Percentiles rank a stretch among this genome's conserved stretches.
Evolutionary conservation across 2,888 invertebrate species (phyloP).

Genomic region (Malthinus flaveolus): DNA sequence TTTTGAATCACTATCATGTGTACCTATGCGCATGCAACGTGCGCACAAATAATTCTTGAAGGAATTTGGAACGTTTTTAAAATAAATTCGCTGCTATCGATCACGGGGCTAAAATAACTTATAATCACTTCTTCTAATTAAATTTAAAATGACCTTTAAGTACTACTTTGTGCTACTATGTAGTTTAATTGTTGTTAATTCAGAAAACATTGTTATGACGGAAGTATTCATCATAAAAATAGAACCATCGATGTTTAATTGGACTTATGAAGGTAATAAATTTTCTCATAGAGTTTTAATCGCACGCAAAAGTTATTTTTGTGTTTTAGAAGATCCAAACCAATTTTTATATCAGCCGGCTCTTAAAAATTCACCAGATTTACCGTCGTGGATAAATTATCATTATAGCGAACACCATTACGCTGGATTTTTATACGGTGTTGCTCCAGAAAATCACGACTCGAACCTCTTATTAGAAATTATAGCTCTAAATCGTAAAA

Average conservation of each 20-base stretch:
- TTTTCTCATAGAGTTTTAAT: constrained; percentile 20
- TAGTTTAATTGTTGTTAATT: background rate
- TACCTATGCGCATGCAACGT: too few relatives aligned
- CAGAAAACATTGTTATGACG: constrained; percentile 65
- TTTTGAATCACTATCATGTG: too few relatives aligned
- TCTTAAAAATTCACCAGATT: constrained; percentile 75
- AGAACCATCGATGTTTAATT: constrained; percentile 78
- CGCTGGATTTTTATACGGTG: constrained; percentile 83
- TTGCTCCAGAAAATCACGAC: constrained; percentile 67
- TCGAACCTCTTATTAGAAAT: constrained; percentile 69
- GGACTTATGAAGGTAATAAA: constrained; percentile 69
- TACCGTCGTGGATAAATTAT: constrained; percentile 85
- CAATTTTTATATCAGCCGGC: constrained; percentile 77
- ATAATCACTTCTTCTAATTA: too few relatives aligned
- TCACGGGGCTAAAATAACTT: too few relatives aligned
- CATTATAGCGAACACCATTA: constrained; percentile 78
- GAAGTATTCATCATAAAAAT: constrained; percentile 80
- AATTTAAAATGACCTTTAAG: background rate
- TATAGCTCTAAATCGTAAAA: constrained; percentile 75
- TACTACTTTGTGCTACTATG: constrained; percentile 9
- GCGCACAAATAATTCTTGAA: too few relatives aligned
- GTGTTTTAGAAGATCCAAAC: constrained; percentile 57
- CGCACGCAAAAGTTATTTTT: background rate
- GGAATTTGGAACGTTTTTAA: too few relatives aligned
- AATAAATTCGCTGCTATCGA: too few relatives aligned